Base-by-base conservation (phyloP, 2,797 vertebrate genomes). In the Antennarius maculatus region DNA sequence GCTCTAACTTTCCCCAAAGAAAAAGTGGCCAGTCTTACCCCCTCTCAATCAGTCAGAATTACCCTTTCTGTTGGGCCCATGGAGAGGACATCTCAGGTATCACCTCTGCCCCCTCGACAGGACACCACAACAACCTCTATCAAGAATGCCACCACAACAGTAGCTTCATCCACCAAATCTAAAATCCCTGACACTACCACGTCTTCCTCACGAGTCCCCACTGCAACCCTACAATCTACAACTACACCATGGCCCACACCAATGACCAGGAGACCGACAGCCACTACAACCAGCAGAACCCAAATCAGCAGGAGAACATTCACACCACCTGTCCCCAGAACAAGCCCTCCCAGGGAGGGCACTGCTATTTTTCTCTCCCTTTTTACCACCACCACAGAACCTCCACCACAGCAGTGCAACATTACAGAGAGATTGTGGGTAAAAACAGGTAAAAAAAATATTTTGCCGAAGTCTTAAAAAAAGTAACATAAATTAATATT, bases 371-470 rank as follows among this genome's bases (percentile, higher is more conserved):
- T 91, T 7, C 7, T 93, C 54, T 92, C 93, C 3, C 72, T 93
- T 61, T 93, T 93, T 31, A 94, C 92, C 57, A 93, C 94, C 68
- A 95, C 92, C 74, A 95, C 93, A n/a, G 92, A 93, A 80, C 83
- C 85, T 31, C 93, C 95, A 39, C 87, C 86, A 27, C 90, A 95
- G 73, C 95, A 95, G 71, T 99, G 98, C 88, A 96, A 95, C 62
- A 95, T 97, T 81, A 98, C 97, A 48, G 90, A 94, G 70, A 93
- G 92, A 84, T 85, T 97, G 66, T 95, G 97, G 94, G 89, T 98
- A 66, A 98, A 95, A 93, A 97, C 96, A 94, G 97, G 98, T 99
- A 89, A 4, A 54, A 34, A 1, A 46, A 31, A 2, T 3, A 4
- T 42, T 63, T 56, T 56, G 13, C 4, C 5, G 31, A 29, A 49